Percentiles rank a stretch among this genome's conserved stretches.
These are phyloP conservation scores for Sebastolobus alascanus DNA, from an alignment of 2,797 vertebrate species.

Conservation along the genomic window DNA sequence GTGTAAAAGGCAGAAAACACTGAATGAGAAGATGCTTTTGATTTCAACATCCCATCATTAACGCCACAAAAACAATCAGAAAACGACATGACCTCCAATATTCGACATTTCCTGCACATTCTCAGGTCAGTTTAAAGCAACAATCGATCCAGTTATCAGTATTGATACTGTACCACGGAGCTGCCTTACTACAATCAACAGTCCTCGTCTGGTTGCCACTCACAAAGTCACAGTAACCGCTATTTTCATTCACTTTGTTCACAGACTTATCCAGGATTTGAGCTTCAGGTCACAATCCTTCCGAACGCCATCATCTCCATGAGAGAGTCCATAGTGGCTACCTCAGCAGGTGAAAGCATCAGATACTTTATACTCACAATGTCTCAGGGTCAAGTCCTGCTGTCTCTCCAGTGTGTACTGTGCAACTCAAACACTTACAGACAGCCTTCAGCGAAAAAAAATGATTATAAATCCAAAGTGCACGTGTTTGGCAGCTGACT, in stretches of 20 bases:
- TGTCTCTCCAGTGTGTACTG: not conserved
- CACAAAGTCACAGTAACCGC: not conserved
- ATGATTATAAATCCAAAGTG: constrained; percentile 31
- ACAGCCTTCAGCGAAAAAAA: constrained; percentile 1
- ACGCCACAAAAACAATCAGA: not conserved
- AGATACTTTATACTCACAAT: not conserved
- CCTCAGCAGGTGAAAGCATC: not conserved
- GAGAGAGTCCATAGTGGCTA: not conserved
- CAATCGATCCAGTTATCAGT: not conserved
- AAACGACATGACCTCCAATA: not conserved
- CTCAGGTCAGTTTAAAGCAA: constrained; percentile 20
- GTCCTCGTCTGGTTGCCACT: not conserved
- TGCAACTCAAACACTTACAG: constrained; percentile 16
- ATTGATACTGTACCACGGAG: not conserved
- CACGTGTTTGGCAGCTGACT: constrained; percentile 37
- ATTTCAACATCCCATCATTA: not conserved
- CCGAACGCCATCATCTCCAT: not conserved
- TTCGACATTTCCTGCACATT: constrained; percentile 18
- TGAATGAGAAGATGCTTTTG: not conserved
- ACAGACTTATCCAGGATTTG: not conserved
- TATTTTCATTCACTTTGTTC: constrained; percentile 1
- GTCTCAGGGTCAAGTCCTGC: not conserved
- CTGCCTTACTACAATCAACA: not conserved
- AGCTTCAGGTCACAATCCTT: not conserved
- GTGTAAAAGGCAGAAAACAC: constrained; percentile 24